phyloP scores from a whole-genome alignment of 2,113 vertebrate genomes.

The Malurus elegans region DNA sequence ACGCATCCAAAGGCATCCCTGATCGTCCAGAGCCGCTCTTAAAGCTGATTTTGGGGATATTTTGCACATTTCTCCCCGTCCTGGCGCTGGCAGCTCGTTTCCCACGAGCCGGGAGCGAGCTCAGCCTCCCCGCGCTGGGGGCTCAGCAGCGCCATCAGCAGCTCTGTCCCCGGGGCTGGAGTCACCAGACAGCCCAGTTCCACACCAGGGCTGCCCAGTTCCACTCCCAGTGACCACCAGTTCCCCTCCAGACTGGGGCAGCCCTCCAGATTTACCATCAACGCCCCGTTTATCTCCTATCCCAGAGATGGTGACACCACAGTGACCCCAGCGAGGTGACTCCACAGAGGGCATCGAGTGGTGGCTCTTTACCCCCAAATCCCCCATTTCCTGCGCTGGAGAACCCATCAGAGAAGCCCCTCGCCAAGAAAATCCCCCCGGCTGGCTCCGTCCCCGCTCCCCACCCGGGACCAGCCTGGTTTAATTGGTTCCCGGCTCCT shows the following conservation, averaged over 20 bases:
- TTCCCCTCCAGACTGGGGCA: accelerated
- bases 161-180: neutral
- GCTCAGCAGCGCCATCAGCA: neutral
- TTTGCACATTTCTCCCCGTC: neutral
- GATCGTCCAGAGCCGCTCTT: accelerated
- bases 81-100: neutral
- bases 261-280: neutral
- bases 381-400: neutral
- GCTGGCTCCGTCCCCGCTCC: neutral
- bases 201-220: neutral
- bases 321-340: neutral
- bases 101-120: neutral
- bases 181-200: neutral
- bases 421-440: neutral
- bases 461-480: neutral
- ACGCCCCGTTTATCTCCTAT: accelerated
- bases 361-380: neutral
- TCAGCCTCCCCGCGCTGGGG: neutral
- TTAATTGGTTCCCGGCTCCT: constrained; percentile 44
- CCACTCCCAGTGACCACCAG: neutral
- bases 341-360: accelerated
- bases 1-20: neutral
- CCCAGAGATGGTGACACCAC: accelerated
- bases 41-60: neutral
- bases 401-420: neutral